phyloP scores from a whole-genome alignment of 2,888 invertebrate species.

The Clistopyga incitator region DNA sequence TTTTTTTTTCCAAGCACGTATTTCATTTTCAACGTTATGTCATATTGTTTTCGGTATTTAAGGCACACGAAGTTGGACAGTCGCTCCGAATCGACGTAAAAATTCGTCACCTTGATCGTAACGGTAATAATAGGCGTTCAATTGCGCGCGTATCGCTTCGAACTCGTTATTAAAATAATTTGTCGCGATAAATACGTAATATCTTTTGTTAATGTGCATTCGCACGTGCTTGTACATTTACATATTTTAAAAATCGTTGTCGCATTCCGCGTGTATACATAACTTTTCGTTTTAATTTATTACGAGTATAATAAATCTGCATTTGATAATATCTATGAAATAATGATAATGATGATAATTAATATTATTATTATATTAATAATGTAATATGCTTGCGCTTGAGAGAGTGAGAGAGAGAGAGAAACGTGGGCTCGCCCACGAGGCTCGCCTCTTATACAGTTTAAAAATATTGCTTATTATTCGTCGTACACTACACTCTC shows the following conservation, averaged over 20 bases:
- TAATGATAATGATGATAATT: conserved; percentile 23
- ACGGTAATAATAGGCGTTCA: conserved; percentile 13
- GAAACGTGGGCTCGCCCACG: conserved; percentile 73
- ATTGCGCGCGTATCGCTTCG: conserved; percentile 33
- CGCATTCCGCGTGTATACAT: conserved; percentile 59
- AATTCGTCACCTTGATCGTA: conserved; percentile 23
- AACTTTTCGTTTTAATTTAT: conserved; percentile 54
- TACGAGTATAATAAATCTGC: conserved; percentile 59
- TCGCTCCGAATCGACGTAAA: conserved; percentile 24
- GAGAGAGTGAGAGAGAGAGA: conserved; percentile 34
- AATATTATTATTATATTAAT: conserved; percentile 56
- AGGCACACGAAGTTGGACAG: conserved; percentile 58
- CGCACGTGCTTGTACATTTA: conserved; percentile 48
- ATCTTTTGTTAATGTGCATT: conserved; percentile 39
- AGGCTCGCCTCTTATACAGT: conserved; percentile 69
- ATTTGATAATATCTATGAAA: conserved; percentile 51
- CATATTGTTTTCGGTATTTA: conserved; percentile 47
- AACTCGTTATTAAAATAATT: conserved; percentile 55
- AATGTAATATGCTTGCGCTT: conserved; percentile 59
- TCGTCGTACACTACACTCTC: conserved; percentile 49
- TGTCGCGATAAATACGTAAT: conserved; percentile 58
- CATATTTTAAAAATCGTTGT: conserved; percentile 58
- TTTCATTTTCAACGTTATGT: conserved; percentile 36
- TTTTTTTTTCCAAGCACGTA: conserved; percentile 27
- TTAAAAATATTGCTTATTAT: conserved; percentile 77